Conservation (phyloP, 2,113 vertebrate species). For the Brachionichthys hirsutus region DNA sequence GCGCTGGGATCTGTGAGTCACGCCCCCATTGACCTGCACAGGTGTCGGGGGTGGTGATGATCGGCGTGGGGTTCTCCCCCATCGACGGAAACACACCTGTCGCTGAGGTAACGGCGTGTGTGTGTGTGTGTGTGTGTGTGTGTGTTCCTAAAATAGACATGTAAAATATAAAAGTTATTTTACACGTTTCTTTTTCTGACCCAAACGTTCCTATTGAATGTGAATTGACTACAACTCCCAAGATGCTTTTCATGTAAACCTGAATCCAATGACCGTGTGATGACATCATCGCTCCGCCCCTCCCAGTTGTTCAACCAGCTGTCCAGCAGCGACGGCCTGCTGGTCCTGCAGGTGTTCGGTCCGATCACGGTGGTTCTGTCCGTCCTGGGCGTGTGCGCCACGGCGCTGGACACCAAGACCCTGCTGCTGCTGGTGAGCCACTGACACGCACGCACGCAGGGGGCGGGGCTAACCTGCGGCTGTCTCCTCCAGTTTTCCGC, state of each 20-base stretch:
- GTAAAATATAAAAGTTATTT: too few species aligned
- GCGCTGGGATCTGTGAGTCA: too few species aligned
- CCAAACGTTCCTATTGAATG: too few species aligned
- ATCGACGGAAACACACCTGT: constrained; percentile 40
- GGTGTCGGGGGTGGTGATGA: constrained; percentile 67
- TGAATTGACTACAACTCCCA: background rate
- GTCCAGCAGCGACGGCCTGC: constrained; percentile 41
- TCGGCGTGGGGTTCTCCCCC: constrained; percentile 56
- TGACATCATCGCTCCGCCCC: background rate
- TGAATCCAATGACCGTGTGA: too few species aligned
- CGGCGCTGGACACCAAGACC: constrained; percentile 42
- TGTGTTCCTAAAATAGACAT: background rate
- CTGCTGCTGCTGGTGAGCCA: constrained; percentile 59
- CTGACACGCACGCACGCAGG: constrained; percentile 4
- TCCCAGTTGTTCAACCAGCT: constrained; percentile 56
- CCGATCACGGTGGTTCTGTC: constrained; percentile 55
- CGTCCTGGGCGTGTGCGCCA: constrained; percentile 52
- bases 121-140: too few species aligned
- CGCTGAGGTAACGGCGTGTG: constrained; percentile 38
- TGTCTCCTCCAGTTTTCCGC: constrained; percentile 50
- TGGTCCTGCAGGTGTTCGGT: constrained; percentile 64
- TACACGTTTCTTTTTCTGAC: too few species aligned
- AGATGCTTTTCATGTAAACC: background rate
- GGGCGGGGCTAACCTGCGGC: background rate
- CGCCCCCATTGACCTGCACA: constrained; percentile 13